Evolutionary conservation across 2,888 invertebrate species (phyloP), one percentile per base, ranked within the genome.

Genomic region (Onchidella celtica): DNA sequence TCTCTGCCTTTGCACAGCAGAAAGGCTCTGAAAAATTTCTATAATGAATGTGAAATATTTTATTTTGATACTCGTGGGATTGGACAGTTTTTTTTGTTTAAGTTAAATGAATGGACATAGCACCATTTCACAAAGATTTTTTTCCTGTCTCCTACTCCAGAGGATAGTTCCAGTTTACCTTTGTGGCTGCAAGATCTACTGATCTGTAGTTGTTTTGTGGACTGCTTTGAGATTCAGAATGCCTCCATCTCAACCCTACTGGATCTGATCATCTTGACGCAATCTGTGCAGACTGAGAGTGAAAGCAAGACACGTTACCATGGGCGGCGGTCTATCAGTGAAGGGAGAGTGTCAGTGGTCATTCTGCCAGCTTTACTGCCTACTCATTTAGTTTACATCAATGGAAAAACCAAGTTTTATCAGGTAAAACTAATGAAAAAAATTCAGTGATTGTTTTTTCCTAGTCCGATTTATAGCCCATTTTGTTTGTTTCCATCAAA

Each of bases 161-260:
- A 91, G 87, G 94, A 94, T 76, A 92, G 92, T 2, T 79, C 36
- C 90, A 94, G 84, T 17, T 86, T 91, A 40, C 92, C 87, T 88
- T 95, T 68, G 47, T 97, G 97, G 97, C 92, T 97, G 63, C 95
- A 95, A 89, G 95, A 96, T 61, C 93, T 97, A 21, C 94, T 96
- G 3, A 95, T 96, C 6, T 95, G 95, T 74, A 95, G 95, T 0
- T 96, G 96, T 88, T 96, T 95, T 93, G 93, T 95, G 9, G 95
- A 93, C 75, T 93, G 95, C 81, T 95, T 93, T 81, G 86, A 90
- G 11, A 87, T 94, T 32, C 93, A 93, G 85, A 90, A 96, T 72
- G 94, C 95, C 0, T 95, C 96, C 2, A 95, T 96, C 82, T 95
- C 95, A 3, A 96, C 96, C 1, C 93, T 97, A 65, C 94, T 97